Evolutionary conservation across 2,113 vertebrate genomes (phyloP).

Genomic region (Corythoichthys intestinalis): DNA sequence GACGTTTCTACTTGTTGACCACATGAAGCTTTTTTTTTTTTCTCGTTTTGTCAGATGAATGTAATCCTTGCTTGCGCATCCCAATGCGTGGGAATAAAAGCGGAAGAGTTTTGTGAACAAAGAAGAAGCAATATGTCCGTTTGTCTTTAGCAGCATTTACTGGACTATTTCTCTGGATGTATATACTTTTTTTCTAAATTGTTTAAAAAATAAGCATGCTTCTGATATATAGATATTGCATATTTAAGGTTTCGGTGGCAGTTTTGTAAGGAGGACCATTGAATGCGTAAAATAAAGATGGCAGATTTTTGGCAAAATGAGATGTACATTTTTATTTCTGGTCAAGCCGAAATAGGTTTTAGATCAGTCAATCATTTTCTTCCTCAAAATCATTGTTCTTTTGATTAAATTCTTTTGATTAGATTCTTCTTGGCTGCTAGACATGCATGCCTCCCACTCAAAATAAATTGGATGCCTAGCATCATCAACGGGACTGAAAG

Average conservation of each 20-base stretch:
- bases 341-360: background rate
- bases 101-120: slow-evolving; percentile 31
- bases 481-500: too few species aligned
- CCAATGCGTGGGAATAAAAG: slow-evolving; percentile 20
- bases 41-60: slow-evolving; percentile 42
- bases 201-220: slow-evolving; percentile 46
- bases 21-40: slow-evolving; percentile 36
- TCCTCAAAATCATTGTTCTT: too few species aligned
- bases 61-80: slow-evolving; percentile 53
- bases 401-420: too few species aligned
- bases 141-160: background rate
- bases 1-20: slow-evolving; percentile 61
- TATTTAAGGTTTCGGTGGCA: slow-evolving; percentile 12
- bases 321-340: background rate
- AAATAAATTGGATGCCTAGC: too few species aligned
- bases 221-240: slow-evolving; percentile 32
- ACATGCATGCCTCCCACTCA: too few species aligned
- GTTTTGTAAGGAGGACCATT: slow-evolving; percentile 1
- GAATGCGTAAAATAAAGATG: background rate
- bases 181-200: slow-evolving; percentile 21
- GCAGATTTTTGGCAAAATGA: slow-evolving; percentile 1
- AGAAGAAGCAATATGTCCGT: slow-evolving; percentile 58
- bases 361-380: background rate
- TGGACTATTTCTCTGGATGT: slow-evolving; percentile 24
- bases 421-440: too few species aligned